These are phyloP conservation scores for Hemichromis elongatus DNA, from an alignment of 2,113 vertebrate species.

Conservation along the genomic window DNA sequence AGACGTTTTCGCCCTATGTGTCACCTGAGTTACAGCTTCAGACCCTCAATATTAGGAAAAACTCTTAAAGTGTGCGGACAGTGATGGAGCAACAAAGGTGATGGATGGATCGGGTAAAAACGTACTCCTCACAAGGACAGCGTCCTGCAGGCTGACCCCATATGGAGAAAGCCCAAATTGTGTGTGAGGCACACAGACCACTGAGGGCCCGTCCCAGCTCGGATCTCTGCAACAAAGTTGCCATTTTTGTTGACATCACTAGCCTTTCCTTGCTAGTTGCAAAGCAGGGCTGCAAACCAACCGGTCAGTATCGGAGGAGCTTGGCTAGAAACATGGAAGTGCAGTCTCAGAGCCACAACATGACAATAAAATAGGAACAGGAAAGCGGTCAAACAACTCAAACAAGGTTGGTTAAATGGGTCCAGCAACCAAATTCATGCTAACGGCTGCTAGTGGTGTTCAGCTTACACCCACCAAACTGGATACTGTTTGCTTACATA, in stretches of 20 bases:
- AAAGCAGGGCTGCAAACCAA: not conserved
- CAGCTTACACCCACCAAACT: constrained; percentile 20
- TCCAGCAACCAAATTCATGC: not conserved
- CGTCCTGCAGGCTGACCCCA: not conserved
- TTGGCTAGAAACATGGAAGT: not conserved
- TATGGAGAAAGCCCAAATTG: not conserved
- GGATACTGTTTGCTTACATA: not conserved
- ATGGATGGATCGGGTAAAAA: not conserved
- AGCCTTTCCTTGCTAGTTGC: not conserved
- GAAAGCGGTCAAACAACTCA: not conserved
- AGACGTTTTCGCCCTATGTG: not conserved
- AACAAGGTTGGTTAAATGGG: not conserved
- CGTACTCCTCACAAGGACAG: not conserved
- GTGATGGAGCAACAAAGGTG: not conserved
- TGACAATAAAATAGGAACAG: not conserved
- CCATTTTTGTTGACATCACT: constrained; percentile 56
- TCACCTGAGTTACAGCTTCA: not conserved
- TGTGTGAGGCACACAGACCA: not conserved
- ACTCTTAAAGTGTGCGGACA: not conserved
- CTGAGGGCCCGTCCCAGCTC: not conserved
- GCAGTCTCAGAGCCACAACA: not conserved
- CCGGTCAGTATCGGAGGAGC: not conserved
- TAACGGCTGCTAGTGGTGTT: constrained; percentile 26
- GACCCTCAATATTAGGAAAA: not conserved
- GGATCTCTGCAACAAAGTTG: constrained; percentile 23